phyloP scores from a whole-genome alignment of 92 coral and sea anemone species.

The Umimayanthus chanpuru region DNA sequence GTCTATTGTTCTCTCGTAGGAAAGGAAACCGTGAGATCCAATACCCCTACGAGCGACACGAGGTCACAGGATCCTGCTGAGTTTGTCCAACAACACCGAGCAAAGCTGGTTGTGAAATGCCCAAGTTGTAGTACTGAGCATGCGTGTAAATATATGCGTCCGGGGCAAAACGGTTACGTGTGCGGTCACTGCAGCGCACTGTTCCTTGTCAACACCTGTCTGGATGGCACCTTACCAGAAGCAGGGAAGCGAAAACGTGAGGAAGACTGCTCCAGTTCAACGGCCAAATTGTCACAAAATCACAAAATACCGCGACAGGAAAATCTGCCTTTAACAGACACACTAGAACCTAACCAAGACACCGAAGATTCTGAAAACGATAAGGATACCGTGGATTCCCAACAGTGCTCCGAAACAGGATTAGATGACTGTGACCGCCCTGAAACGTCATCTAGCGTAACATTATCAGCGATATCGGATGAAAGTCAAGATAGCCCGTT shows the following conservation, averaged over 20 bases:
- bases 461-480: neutral
- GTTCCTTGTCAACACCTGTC: neutral
- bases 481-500: neutral
- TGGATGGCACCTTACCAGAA: neutral
- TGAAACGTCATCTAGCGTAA: neutral
- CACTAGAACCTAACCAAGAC: neutral
- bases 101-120: slow-evolving; percentile 20
- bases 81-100: slow-evolving; percentile 26
- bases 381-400: neutral
- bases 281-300: neutral
- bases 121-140: slow-evolving; percentile 10
- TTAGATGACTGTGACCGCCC: neutral
- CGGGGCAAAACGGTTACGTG: slow-evolving; percentile 12
- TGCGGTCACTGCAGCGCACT: slow-evolving; percentile 2
- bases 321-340: neutral
- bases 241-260: neutral
- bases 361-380: neutral
- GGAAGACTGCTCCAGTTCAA: neutral
- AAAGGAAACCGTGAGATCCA: neutral
- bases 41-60: neutral
- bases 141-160: slow-evolving; percentile 8
- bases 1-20: neutral
- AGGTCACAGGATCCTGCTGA: slow-evolving; percentile 11
- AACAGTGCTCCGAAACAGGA: neutral
- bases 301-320: neutral